Conservation (phyloP, 2,888 invertebrate species). For the Leptodirus hochenwartii region DNA sequence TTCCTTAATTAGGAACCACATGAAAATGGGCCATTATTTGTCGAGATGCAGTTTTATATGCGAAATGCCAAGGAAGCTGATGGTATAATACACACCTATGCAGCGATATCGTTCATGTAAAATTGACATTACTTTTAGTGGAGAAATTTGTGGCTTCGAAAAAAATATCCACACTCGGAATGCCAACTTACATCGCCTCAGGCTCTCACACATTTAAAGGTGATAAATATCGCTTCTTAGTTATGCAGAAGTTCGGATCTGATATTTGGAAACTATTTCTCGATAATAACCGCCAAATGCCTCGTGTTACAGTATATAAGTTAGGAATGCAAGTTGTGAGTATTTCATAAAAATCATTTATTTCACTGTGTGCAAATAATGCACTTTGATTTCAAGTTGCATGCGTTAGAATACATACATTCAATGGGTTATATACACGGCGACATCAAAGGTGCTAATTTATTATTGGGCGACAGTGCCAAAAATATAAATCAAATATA, state of each 20-base stretch:
- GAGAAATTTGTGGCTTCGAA: constrained; percentile 46
- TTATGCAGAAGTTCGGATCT: constrained; percentile 76
- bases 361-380: too few species aligned
- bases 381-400: constrained; percentile 39
- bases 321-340: constrained; percentile 71
- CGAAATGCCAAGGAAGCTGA: constrained; percentile 52
- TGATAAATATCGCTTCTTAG: constrained; percentile 70
- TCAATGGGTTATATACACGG: constrained; percentile 80
- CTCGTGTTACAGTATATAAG: constrained; percentile 55
- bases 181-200: constrained; percentile 68
- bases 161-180: constrained; percentile 55
- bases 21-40: constrained; percentile 84
- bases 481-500: constrained; percentile 54
- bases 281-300: constrained; percentile 46
- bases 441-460: constrained; percentile 90
- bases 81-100: too few species aligned
- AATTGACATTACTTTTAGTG: constrained; percentile 40
- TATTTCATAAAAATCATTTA: constrained; percentile 10
- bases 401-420: constrained; percentile 87
- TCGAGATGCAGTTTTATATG: constrained; percentile 82
- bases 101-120: too few species aligned
- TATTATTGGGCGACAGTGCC: constrained; percentile 54
- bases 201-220: constrained; percentile 65
- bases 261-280: constrained; percentile 67
- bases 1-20: constrained; percentile 59